Evolutionary conservation across 64 coral and sea anemone genomes (phyloP).

Genomic region (Stylophora pistillata): DNA sequence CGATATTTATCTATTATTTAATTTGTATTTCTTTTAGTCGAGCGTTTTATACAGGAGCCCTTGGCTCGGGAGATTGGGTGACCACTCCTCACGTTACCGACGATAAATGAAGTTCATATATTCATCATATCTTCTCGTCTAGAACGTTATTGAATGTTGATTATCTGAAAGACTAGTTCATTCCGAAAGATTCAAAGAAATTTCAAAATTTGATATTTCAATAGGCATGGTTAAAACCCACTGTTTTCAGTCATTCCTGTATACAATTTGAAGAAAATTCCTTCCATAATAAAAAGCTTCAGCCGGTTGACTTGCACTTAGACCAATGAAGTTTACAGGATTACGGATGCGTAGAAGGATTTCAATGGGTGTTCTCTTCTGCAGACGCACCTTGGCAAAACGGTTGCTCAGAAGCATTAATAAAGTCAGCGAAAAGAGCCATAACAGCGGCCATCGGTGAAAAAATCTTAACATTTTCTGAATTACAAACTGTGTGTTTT

Average conservation of each 20-base stretch:
- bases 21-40: too few species aligned
- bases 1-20: too few species aligned
- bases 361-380: constrained; percentile 12
- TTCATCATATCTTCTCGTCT: too few species aligned
- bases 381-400: constrained; percentile 30
- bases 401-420: neutral
- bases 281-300: neutral
- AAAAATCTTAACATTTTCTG: constrained; percentile 25
- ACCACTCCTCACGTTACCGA: too few species aligned
- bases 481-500: neutral
- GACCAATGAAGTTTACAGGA: neutral
- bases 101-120: too few species aligned
- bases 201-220: too few species aligned
- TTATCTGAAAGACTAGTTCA: too few species aligned
- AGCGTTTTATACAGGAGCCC: too few species aligned
- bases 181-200: too few species aligned
- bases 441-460: constrained; percentile 13
- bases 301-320: neutral
- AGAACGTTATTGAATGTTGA: too few species aligned
- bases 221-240: too few species aligned
- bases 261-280: constrained; percentile 20
- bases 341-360: constrained; percentile 1
- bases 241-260: constrained; percentile 18
- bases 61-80: too few species aligned
- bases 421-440: constrained; percentile 16